Base-by-base conservation (phyloP, 2,113 vertebrate genomes). In the Oncorhynchus kisutch region DNA sequence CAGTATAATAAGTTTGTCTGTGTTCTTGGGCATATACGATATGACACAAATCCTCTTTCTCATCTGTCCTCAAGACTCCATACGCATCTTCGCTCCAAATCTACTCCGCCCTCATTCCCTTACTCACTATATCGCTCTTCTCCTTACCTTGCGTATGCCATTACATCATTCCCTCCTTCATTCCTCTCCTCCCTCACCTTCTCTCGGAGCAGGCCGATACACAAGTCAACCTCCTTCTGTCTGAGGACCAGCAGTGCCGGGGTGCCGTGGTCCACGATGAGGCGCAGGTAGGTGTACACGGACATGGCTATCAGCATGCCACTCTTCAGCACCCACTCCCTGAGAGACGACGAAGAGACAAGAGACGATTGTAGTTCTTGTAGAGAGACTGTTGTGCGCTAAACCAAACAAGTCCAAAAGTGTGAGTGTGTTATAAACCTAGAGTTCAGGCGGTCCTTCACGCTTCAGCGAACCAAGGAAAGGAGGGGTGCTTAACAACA, bases 201-300 rank as follows among this genome's bases (percentile, higher is more conserved):
- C 5, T 99, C 97, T 2, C 97, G 90, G 60, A 99, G 94, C 83
- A 99, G 91, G 20, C 94, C 93, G 81, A 96, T 91, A 80, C 97
- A 99, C 89, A 96, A 99, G 70, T 99, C 97, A 34, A 99, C 97
- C 84, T 99, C 97, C 59, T 96, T 98, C 85, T 99, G 97, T 0
- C 97, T 89, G 12, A 99, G 95, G 0, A 76, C 54, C 76, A 95
- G 93, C 39, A 99, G 94, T 84, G 91, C 94, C 0, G 95, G 76
- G 0, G 94, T 93, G 22, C 97, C 96, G 0, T 99, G 96, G 78
- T 99, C 97, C 0, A 99, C 97, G 2, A 99, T 96, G 39, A 99
- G 96, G 1, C 97, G 92, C 12, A 99, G 95, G 90, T 95, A 99
- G 0, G 97, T 99, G 91, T 99, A 99, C 11, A 99, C 94, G 0